Conservation (phyloP, 1,140 invertebrate genomes). For the Drosophila teissieri region DNA sequence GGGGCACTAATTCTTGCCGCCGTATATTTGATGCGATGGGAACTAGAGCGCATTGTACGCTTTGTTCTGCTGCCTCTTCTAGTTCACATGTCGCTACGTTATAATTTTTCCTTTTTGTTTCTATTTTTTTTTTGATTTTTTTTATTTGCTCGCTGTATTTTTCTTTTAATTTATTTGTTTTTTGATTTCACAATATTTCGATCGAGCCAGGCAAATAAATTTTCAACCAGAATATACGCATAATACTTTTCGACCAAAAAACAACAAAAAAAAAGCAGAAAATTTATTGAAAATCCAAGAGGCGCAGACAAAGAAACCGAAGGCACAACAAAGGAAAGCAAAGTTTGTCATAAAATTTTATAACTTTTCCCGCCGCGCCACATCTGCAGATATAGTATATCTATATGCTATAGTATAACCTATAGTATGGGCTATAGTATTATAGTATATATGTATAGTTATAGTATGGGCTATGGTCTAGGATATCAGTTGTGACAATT, state of each 20-base stretch:
- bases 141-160: constrained; percentile 34
- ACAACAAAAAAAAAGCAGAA: constrained; percentile 16
- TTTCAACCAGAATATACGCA: constrained; percentile 27
- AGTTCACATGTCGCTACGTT: constrained; percentile 25
- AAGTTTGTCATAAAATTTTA: constrained; percentile 72
- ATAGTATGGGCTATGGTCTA: constrained; percentile 7
- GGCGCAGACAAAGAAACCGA: constrained; percentile 24
- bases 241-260: constrained; percentile 17
- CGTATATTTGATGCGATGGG: constrained; percentile 54
- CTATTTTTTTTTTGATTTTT: constrained; percentile 7
- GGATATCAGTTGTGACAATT: constrained; percentile 63
- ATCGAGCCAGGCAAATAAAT: constrained; percentile 76
- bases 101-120: constrained; percentile 11
- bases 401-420: not conserved
- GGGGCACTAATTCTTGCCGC: constrained; percentile 21
- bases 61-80: constrained; percentile 47
- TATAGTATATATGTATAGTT: constrained; percentile 4
- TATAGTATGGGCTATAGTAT: not conserved
- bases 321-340: constrained; percentile 60
- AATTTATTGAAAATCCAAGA: constrained; percentile 65
- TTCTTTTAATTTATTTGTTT: constrained; percentile 81
- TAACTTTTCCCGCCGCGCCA: constrained; percentile 25
- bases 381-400: constrained; percentile 12
- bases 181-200: constrained; percentile 82
- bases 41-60: constrained; percentile 76